Conservation (phyloP, 1,140 invertebrate genomes). For the Steinernema feltiae region DNA sequence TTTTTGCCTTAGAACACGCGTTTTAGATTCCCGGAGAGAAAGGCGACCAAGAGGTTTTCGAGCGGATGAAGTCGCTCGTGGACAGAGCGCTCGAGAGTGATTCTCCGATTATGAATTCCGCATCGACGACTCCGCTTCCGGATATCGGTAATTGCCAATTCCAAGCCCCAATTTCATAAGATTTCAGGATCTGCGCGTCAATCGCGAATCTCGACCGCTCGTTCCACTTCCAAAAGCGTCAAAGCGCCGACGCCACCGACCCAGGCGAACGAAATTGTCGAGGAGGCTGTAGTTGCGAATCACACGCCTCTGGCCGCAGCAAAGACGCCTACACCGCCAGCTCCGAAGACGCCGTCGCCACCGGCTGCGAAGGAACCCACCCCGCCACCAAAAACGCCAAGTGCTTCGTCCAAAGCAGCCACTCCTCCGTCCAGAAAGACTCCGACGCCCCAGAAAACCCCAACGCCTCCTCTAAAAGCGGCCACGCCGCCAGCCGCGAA, state of each 20-base stretch:
- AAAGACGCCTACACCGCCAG: background rate
- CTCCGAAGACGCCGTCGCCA: background rate
- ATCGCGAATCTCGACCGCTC: background rate
- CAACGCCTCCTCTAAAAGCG: background rate
- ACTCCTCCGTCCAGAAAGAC: background rate
- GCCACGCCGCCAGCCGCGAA: too few species aligned
- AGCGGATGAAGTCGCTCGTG: slow-evolving; percentile 50
- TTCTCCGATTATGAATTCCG: slow-evolving; percentile 32
- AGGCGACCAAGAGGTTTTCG: slow-evolving; percentile 48
- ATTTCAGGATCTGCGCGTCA: background rate
- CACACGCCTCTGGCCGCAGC: background rate
- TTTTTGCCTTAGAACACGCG: too few species aligned
- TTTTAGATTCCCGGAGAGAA: slow-evolving; percentile 57
- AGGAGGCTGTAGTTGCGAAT: background rate
- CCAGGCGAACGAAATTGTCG: background rate
- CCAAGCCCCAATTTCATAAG: background rate
- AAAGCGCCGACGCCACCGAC: background rate
- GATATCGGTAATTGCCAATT: background rate
- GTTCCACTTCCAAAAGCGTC: slow-evolving; percentile 12
- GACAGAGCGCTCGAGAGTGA: slow-evolving; percentile 49
- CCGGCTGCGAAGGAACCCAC: background rate
- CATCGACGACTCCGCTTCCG: slow-evolving; percentile 14
- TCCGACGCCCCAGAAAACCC: background rate
- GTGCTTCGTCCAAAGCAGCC: background rate
- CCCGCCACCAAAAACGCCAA: background rate